Evolutionary conservation across 2,797 vertebrate species (phyloP).

Genomic region (Lepilemur septentrionalis): DNA sequence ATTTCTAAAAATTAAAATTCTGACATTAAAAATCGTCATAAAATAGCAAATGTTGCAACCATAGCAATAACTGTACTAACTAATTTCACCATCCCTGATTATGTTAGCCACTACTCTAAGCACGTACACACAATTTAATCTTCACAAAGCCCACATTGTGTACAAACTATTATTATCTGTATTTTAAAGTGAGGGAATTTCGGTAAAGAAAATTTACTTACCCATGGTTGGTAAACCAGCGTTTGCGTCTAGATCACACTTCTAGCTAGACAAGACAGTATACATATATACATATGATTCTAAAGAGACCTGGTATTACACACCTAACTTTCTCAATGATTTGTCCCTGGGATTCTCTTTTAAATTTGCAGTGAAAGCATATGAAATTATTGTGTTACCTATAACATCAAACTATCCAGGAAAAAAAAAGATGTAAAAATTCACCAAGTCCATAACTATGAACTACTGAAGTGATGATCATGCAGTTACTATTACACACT

Average conservation of each 20-base stretch:
- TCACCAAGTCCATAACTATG: not conserved
- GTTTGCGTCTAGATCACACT: not conserved
- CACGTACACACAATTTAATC: not conserved
- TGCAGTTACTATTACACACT: not conserved
- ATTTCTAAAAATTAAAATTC: too few species aligned
- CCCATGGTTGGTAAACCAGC: fast-evolving
- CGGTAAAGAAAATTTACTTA: not conserved
- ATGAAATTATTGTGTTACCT: not conserved
- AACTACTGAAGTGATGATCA: not conserved
- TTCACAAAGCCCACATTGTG: not conserved
- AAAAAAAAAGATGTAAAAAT: not conserved
- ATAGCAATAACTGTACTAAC: not conserved
- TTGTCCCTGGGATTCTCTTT: not conserved
- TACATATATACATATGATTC: not conserved
- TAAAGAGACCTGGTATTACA: not conserved
- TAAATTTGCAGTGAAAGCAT: not conserved
- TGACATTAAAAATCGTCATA: not conserved
- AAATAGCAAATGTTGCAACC: not conserved
- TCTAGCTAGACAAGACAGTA: not conserved
- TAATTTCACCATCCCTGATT: not conserved
- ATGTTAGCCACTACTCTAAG: not conserved
- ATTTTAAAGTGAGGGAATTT: not conserved
- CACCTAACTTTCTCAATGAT: not conserved
- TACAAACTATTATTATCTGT: not conserved
- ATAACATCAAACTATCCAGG: not conserved